Base-by-base conservation (phyloP, 2,113 vertebrate species). In the Ranitomeya variabilis region DNA sequence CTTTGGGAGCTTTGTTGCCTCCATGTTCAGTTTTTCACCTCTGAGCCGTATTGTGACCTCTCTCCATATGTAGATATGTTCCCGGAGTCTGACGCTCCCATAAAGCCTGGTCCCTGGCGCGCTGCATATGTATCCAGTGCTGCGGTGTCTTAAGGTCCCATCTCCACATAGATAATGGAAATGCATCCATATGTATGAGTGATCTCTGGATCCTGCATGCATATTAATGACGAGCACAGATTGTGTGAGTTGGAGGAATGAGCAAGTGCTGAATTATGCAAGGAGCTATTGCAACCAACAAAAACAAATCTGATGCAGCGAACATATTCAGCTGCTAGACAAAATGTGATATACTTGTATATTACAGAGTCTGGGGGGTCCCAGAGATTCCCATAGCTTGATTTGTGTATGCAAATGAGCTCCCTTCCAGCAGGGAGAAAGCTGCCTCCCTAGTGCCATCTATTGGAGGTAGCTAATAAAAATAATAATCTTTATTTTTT, bases 161-260 rank as follows among this genome's bases (percentile, higher is more conserved):
- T 74, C 31, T 51, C 15, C 73, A 76, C 73, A 76, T 76, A 52
- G 45, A 76, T 76, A 76, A 76, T 76, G 45, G 51, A 76, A 76
- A 21, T 19, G 73, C 73, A 76, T 52, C 18, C 37, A 76, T 76
- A 52, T 74, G 71, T 76, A 76, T 52, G 37, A 76, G 71, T 51
- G 37, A 76, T 76, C 19, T 76, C 73, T 52, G 73, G 71, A 74
- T 74, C 14, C 15, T 16, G 15, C 16, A 52, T 76, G 73, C 73
- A 76, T 76, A 76, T 76, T 76, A 52, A 76, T 52, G 37, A 19
- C 73, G 37, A 21, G 73, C 73, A 76, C 73, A 76, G 73, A 74
- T 74, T 74, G 71, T 74, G 71, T 69, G n/a, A 18, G 26, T 45
- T 74, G 71, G 71, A 74, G 71, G 71, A 45, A 74, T 45, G 71